Base-by-base conservation (phyloP, 2,888 invertebrate genomes). In the Disparrhopalites patrizii region DNA sequence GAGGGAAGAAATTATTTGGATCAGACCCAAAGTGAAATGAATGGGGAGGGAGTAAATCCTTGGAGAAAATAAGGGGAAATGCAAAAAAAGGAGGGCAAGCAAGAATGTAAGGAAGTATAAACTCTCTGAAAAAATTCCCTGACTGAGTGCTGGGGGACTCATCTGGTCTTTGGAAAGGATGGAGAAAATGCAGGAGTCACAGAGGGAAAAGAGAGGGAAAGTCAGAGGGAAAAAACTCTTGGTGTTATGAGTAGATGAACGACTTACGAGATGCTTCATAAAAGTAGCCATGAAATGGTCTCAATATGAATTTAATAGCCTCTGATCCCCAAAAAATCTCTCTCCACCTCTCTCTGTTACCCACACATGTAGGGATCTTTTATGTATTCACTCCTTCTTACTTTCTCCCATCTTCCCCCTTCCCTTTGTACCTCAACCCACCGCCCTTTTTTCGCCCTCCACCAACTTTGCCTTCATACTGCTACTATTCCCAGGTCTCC, bases 361-460 rank as follows among this genome's bases (percentile, higher is more conserved):
- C n/a, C n/a, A 23, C 25, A 20, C 55, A 27, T n/a, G 20, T 23
- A 58, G 57, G 67, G 61, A 72, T 70, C 69, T 72, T 69, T 70
- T 69, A 72, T 70, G 70, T 69, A 72, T 69, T 72, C 70, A 69
- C 65, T 69, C 65, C 64, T 68, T 65, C 54, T 33, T 31, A 13
- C 10, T 30, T 3, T 31, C 18, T n/a, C n/a, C 18, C 20, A 23
- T 27, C 40, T 43, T 1, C 43, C 27, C 30, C 30, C 10, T 25
- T 27, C 25, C n/a, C 25, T 57, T 57, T 2, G 8, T 2, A 51
- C n/a, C n/a, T n/a, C n/a, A n/a, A n/a, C n/a, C n/a, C n/a, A n/a
- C n/a, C n/a, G n/a, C n/a, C n/a, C n/a, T n/a, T 23, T 51, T 51
- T 15, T 51, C 51, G 25, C 13, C 20, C 13, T 4, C 10, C 5